Evolutionary conservation across 2,797 vertebrate species (phyloP).

Genomic region (Pempheris klunzingeri): DNA sequence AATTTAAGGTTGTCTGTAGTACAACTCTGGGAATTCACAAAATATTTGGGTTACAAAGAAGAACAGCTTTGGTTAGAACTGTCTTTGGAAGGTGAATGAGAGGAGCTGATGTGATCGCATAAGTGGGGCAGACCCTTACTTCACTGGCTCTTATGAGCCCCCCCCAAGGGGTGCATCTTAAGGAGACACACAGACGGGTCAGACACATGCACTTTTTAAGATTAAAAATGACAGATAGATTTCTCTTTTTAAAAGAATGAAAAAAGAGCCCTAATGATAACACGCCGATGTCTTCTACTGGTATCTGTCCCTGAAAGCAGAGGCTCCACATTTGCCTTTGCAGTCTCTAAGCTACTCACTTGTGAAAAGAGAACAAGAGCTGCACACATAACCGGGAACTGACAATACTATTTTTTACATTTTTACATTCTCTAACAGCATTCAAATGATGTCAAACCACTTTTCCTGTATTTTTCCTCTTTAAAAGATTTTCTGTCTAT

Average conservation of each 20-base stretch:
- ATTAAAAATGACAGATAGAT: neutral
- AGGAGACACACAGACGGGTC: too few species aligned
- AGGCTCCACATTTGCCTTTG: conserved; percentile 6
- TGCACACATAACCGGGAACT: neutral
- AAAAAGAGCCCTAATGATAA: conserved; percentile 15
- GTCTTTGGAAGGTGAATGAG: too few species aligned
- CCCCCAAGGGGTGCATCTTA: too few species aligned
- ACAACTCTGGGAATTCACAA: neutral
- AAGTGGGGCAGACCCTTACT: neutral
- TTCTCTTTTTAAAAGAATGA: too few species aligned
- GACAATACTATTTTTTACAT: neutral
- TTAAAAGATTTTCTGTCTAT: neutral
- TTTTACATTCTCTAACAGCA: too few species aligned
- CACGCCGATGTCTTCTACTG: neutral
- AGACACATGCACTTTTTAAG: too few species aligned
- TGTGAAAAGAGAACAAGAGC: conserved; percentile 7
- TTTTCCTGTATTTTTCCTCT: neutral
- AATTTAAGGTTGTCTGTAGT: neutral
- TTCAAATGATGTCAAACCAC: neutral
- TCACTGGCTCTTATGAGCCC: too few species aligned
- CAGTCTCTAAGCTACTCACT: conserved; percentile 13
- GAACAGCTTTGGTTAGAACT: too few species aligned
- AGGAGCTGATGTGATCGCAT: too few species aligned
- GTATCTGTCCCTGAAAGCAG: neutral
- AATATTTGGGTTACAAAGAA: too few species aligned